These are phyloP conservation scores for Colletes collaris DNA, from an alignment of 2,888 invertebrate species.

Conservation along the genomic window DNA sequence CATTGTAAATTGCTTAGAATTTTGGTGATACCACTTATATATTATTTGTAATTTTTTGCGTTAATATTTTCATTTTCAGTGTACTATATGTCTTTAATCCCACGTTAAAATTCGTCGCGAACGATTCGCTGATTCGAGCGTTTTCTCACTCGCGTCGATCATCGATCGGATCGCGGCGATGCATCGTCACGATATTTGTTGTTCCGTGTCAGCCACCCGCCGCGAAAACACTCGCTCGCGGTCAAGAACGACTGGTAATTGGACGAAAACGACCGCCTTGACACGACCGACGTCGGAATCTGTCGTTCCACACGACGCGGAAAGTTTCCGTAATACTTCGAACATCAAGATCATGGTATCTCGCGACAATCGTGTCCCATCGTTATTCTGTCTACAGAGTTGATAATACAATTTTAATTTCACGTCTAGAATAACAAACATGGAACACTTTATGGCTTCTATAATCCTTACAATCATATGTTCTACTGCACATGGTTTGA, in stretches of 20 bases:
- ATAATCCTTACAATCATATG: no score
- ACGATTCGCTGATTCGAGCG: slow-evolving; percentile 11
- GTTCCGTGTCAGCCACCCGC: slow-evolving; percentile 70
- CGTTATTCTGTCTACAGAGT: no score
- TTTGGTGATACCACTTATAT: no score
- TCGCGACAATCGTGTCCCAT: background rate
- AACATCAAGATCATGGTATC: slow-evolving; percentile 19
- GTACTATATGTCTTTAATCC: background rate
- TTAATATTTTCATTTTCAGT: no score
- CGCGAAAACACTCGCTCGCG: slow-evolving; percentile 75
- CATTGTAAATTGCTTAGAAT: no score
- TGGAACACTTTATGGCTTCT: no score
- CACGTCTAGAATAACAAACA: no score
- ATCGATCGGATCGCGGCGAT: slow-evolving; percentile 23
- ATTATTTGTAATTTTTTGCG: no score
- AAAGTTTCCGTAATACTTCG: slow-evolving; percentile 30
- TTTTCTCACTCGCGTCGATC: slow-evolving; percentile 31
- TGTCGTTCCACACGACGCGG: background rate
- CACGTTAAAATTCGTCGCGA: slow-evolving; percentile 8
- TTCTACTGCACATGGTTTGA: no score
- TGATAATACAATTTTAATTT: no score
- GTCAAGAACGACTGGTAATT: slow-evolving; percentile 63
- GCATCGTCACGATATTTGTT: slow-evolving; percentile 48
- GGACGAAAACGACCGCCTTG: no score
- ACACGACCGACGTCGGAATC: no score